These are phyloP conservation scores for Conopomorpha cramerella DNA, from an alignment of 1,140 invertebrate genomes.

Conservation along the genomic window DNA sequence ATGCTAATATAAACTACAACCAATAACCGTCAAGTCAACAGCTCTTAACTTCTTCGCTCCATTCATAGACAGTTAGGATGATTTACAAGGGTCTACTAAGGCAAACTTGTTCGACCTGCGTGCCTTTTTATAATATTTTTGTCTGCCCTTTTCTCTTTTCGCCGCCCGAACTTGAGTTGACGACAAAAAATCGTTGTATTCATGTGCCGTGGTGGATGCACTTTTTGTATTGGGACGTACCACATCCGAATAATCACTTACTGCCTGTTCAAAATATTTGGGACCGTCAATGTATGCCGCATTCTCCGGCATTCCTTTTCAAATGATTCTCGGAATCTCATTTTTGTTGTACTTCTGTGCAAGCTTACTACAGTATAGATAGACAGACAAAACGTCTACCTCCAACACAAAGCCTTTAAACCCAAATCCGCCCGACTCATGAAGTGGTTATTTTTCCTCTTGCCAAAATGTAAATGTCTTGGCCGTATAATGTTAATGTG, in stretches of 20 bases:
- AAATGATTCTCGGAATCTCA: slow-evolving; percentile 32
- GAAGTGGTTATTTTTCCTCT: too few species aligned
- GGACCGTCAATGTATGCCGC: slow-evolving; percentile 37
- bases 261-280: slow-evolving; percentile 54
- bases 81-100: slow-evolving; percentile 60
- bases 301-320: slow-evolving; percentile 30
- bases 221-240: slow-evolving; percentile 51
- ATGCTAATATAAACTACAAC: slow-evolving; percentile 26
- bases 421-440: too few species aligned
- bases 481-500: too few species aligned
- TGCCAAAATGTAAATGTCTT: too few species aligned
- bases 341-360: slow-evolving; percentile 16
- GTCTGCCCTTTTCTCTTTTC: slow-evolving; percentile 43
- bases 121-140: slow-evolving; percentile 54
- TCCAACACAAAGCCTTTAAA: too few species aligned
- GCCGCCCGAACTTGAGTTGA: slow-evolving; percentile 34
- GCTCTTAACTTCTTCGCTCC: slow-evolving; percentile 14
- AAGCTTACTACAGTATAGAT: slow-evolving; percentile 4
- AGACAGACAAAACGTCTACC: slow-evolving; percentile 9
- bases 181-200: slow-evolving; percentile 45
- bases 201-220: slow-evolving; percentile 48
- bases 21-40: slow-evolving; percentile 45
- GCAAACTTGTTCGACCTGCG: slow-evolving; percentile 50
- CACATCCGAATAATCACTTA: slow-evolving; percentile 59
- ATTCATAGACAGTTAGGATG: slow-evolving; percentile 49